Evolutionary conservation across 2,888 invertebrate species (phyloP), one percentile per base, ranked within the genome.

Genomic region (Theretra japonica): DNA sequence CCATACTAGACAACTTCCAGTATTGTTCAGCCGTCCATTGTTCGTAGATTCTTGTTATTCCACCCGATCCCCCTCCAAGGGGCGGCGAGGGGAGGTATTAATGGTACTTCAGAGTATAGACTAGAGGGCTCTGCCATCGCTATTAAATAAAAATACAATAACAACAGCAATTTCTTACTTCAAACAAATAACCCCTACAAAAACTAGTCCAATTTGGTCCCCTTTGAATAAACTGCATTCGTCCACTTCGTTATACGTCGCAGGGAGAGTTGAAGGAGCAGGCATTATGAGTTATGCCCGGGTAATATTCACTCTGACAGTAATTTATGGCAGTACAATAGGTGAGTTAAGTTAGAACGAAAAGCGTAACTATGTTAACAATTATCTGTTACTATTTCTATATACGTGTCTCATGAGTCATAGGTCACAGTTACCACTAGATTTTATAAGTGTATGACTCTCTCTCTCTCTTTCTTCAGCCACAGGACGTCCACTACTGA

Each of bases 181-280:
- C 65, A 65, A 65, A 65, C 65, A 65, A 65, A 65, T 65, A 41
- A 48, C 65, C 65, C 65, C 65, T 25, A 48, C 65, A 65, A 65
- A 65, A 65, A 48, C 65, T 65, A 65, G 65, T 48, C 65, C 65
- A 65, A 65, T 65, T 65, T 65, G 41, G 65, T 65, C 65, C 65
- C 65, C 65, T 23, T 65, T 65, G 65, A 65, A 65, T 65, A 65
- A 65, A 65, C 65, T 65, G 48, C 65, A 48, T 65, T 65, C 48
- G 65, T 65, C 65, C 65, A 65, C 65, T 65, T 65, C 23, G 65
- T 65, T 48, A 65, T 48, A 6, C 23, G 65, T 48, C 41, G 17
- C 21, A 48, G 65, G 4, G 1, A 5, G 7, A 17, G 7, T 65
- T 15, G 4, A 2, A 23, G 17, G 15, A 48, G 15, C 21, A 4